These are phyloP conservation scores for Mungos mungo DNA, from an alignment of 2,113 vertebrate genomes.

Conservation along the genomic window DNA sequence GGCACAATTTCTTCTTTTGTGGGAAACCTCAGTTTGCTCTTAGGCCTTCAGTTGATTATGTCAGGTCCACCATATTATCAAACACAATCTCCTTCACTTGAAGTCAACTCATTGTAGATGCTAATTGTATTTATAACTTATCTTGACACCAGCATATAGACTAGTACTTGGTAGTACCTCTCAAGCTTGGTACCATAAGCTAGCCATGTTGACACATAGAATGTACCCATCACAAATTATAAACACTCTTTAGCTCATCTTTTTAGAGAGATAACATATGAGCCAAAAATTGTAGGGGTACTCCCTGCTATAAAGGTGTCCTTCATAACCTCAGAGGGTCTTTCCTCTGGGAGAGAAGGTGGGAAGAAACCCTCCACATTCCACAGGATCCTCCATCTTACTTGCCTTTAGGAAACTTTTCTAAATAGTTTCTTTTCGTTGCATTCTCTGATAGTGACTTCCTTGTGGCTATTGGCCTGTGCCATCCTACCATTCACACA, in stretches of 20 bases:
- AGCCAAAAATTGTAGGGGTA: not conserved
- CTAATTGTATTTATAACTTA: not conserved
- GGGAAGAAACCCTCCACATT: not conserved
- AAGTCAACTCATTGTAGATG: not conserved
- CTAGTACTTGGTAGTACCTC: not conserved
- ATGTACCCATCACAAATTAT: not conserved
- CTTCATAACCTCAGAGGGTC: not conserved
- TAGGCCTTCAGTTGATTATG: not conserved
- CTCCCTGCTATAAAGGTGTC: fast-evolving
- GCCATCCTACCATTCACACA: not conserved
- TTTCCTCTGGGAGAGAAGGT: fast-evolving
- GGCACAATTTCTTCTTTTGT: not conserved
- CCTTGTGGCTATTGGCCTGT: not conserved
- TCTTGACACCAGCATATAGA: not conserved
- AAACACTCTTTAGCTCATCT: not conserved
- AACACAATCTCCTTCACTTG: not conserved
- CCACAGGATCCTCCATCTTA: not conserved
- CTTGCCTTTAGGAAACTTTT: not conserved
- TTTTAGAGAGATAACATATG: not conserved
- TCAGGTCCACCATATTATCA: not conserved
- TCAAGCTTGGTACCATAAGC: too few species aligned
- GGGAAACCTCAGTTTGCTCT: not conserved
- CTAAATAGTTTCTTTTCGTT: not conserved
- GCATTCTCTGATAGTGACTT: not conserved
- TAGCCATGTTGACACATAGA: not conserved